Evolutionary conservation across 1,140 invertebrate genomes (phyloP), one percentile per base, ranked within the genome.

Genomic region (Drosophila santomea): DNA sequence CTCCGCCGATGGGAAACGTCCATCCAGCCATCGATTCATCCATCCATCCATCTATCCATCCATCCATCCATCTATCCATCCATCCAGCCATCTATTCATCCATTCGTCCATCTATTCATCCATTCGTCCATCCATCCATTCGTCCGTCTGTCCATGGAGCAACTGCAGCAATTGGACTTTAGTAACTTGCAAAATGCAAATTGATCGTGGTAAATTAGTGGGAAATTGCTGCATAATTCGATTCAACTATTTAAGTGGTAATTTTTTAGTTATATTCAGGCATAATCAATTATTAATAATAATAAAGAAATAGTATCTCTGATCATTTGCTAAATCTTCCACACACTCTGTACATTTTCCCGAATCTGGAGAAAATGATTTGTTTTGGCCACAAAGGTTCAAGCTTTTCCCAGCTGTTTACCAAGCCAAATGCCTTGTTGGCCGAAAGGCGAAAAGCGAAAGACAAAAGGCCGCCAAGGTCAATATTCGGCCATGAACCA

Each of bases 401-500:
- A 17, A 32, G 15, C 35, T 57, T 38, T 68, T 14, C 7, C 62
- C 36, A 47, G 15, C 38, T 54, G 60, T 54, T 48, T 69, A 32
- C 25, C 38, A 23, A 43, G 10, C 17, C 4, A 20, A 35, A 44
- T 11, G 35, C 20, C 41, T 39, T 17, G 32, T 11, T 3, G 38
- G 35, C 35, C 39, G 17, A 20, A 23, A 60, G 23, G 14, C 4
- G 36, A 43, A 12, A 43, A 25, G 17, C 4, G 36, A 43, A 12
- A 43, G 39, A 58, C 38, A 32, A 50, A 50, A 50, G 47, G 48
- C 39, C 11, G 63, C 17, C 72, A 79, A 84, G 77, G 81, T 51
- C 72, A 62, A 58, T 11, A 25, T 20, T 43, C 71, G 78, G 74
- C 81, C 81, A 32, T 85, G 81, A 85, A 85, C 82, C 68, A 85